These are phyloP conservation scores for Harpalus rufipes DNA, from an alignment of 2,888 invertebrate species.

Conservation along the genomic window DNA sequence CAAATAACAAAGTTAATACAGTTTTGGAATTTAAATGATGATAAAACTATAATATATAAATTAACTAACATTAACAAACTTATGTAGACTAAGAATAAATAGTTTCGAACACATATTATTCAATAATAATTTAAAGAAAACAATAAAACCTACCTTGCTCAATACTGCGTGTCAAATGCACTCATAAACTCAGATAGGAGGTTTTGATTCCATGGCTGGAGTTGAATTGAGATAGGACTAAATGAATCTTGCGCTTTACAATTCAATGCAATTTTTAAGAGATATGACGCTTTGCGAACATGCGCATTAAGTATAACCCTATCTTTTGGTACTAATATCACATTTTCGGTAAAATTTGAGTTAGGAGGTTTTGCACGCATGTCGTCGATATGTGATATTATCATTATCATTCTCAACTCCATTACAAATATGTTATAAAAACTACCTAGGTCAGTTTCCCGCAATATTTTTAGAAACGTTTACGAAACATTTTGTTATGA, in stretches of 20 bases:
- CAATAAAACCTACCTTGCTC: not conserved
- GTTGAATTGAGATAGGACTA: slow-evolving; percentile 2
- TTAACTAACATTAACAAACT: not conserved
- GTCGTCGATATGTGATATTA: not conserved
- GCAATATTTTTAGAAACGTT: no score
- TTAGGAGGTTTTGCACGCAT: not conserved
- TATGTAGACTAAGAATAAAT: slow-evolving; percentile 2
- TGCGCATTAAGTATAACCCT: not conserved
- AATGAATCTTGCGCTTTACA: slow-evolving; percentile 5
- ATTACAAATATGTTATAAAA: no score
- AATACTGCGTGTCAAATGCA: not conserved
- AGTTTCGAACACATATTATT: slow-evolving; percentile 1
- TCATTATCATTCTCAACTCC: no score
- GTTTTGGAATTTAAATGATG: slow-evolving; percentile 6
- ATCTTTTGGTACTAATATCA: slow-evolving; percentile 2
- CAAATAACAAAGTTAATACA: slow-evolving; percentile 5
- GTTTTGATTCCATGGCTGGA: slow-evolving; percentile 5
- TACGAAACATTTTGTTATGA: no score
- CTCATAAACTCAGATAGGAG: not conserved
- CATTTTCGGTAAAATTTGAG: slow-evolving; percentile 3
- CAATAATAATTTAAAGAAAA: slow-evolving; percentile 7
- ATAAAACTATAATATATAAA: slow-evolving; percentile 8
- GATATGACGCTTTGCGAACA: slow-evolving; percentile 1
- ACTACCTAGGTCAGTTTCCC: no score
- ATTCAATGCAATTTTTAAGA: not conserved